Evolutionary conservation across 2,797 vertebrate genomes (phyloP).

Genomic region (Anniella stebbinsi): DNA sequence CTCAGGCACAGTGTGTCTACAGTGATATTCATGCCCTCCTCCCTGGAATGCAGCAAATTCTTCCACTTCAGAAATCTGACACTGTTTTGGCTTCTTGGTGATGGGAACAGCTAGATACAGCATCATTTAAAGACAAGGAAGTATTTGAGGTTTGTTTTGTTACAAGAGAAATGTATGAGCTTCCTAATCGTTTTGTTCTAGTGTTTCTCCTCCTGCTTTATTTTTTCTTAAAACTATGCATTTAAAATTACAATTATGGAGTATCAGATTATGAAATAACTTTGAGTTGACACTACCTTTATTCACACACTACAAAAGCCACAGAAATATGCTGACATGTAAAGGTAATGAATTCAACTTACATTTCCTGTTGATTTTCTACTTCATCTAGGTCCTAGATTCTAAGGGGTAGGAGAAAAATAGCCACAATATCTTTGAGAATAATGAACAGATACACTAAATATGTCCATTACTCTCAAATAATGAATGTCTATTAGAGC

Average conservation of each 20-base stretch:
- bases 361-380: neutral
- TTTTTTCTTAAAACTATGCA: neutral
- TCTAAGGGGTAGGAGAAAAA: too few relatives aligned
- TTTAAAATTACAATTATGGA: slow-evolving; percentile 37
- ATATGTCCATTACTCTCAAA: neutral
- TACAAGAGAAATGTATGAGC: slow-evolving; percentile 16
- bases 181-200: slow-evolving; percentile 33
- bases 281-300: slow-evolving; percentile 46
- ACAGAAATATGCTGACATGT: neutral
- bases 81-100: neutral
- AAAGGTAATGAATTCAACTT: neutral
- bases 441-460: neutral
- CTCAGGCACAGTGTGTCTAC: neutral
- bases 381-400: neutral
- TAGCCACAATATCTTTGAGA: neutral
- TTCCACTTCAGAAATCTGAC: slow-evolving; percentile 39
- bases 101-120: slow-evolving; percentile 28
- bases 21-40: neutral
- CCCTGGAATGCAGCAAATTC: neutral
- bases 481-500: neutral
- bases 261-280: slow-evolving; percentile 50
- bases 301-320: slow-evolving; percentile 36
- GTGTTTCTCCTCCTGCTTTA: neutral
- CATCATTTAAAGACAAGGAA: slow-evolving; percentile 37
- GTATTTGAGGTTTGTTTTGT: slow-evolving; percentile 43